A percentile compares a stretch with the other conserved stretches of the same genome.
Conservation (phyloP, 2,113 vertebrate genomes). For the Lamprotornis superbus region DNA sequence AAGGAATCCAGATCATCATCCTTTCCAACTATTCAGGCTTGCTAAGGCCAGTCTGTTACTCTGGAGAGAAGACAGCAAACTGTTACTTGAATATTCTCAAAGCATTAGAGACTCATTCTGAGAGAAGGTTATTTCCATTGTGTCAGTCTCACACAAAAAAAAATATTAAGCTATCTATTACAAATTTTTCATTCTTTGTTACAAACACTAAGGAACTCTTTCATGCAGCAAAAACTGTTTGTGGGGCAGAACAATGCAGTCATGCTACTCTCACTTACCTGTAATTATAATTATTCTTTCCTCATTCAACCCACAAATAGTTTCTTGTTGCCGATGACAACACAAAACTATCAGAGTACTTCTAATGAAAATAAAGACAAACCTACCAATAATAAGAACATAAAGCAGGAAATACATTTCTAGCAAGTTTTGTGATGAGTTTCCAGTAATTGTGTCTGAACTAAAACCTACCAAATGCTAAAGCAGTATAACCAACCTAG, state of each 20-base stretch:
- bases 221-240: not conserved
- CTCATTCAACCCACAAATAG: conserved; percentile 4
- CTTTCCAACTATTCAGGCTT: not conserved
- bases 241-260: not conserved
- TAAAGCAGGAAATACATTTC: not conserved
- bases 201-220: not conserved
- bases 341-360: not conserved
- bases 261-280: not conserved
- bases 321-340: not conserved
- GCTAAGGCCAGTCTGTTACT: not conserved
- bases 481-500: not conserved
- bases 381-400: not conserved
- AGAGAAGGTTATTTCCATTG: not conserved
- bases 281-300: not conserved
- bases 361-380: not conserved
- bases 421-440: not conserved
- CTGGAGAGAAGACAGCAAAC: not conserved
- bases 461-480: not conserved
- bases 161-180: not conserved
- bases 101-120: not conserved
- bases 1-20: not conserved
- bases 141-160: not conserved
- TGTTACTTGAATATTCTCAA: not conserved
- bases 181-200: not conserved
- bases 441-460: not conserved